A percentile compares a stretch with the other conserved stretches of the same genome.
phyloP scores from a whole-genome alignment of 1,140 invertebrate genomes.

The Drosophila teissieri region DNA sequence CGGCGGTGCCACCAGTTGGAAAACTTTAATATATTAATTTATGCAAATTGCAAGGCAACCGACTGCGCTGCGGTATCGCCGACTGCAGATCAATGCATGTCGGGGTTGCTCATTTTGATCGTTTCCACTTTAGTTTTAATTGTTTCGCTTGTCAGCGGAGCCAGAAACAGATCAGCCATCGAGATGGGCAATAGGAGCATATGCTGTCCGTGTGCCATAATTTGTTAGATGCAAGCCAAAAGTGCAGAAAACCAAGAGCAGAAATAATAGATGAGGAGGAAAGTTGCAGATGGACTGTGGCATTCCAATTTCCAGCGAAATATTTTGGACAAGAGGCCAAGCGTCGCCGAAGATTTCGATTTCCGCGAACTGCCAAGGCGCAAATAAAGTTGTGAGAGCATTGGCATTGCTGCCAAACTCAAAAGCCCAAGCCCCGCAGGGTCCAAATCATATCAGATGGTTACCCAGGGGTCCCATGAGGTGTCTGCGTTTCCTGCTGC shows the following conservation, averaged over 20 bases:
- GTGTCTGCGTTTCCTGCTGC: constrained; percentile 56
- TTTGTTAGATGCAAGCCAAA: constrained; percentile 48
- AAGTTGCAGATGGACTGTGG: constrained; percentile 25
- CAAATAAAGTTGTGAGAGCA: constrained; percentile 76
- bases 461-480: background rate
- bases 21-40: constrained; percentile 75
- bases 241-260: background rate
- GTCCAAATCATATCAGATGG: constrained; percentile 60
- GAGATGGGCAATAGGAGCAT: constrained; percentile 35
- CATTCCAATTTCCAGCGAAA: constrained; percentile 76
- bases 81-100: constrained; percentile 63
- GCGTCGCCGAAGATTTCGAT: constrained; percentile 48
- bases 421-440: constrained; percentile 21
- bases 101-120: constrained; percentile 76
- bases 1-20: constrained; percentile 65
- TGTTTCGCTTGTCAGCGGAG: constrained; percentile 75
- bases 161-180: constrained; percentile 16
- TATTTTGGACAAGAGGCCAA: constrained; percentile 55
- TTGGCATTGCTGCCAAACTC: background rate
- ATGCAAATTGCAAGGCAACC: constrained; percentile 73
- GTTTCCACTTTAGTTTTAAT: constrained; percentile 84
- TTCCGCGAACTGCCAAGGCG: constrained; percentile 68
- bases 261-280: background rate
- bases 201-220: constrained; percentile 47
- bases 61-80: constrained; percentile 43